Percentiles rank a stretch among this genome's conserved stretches.
phyloP scores from a whole-genome alignment of 2,797 vertebrate species.

The Pygocentrus nattereri region DNA sequence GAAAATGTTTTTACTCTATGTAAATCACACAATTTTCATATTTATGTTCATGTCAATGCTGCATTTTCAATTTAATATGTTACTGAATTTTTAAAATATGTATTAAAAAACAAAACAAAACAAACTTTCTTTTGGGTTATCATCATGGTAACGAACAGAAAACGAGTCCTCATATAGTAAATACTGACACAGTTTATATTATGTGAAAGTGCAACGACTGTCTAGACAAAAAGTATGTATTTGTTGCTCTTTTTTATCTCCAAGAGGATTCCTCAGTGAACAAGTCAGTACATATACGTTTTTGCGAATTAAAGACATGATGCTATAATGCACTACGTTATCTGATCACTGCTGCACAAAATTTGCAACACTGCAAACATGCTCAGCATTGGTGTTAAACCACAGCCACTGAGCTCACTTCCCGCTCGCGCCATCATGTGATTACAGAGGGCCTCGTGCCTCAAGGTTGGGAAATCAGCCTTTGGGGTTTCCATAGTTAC shows the following conservation, averaged over 20 bases:
- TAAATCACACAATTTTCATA: no score
- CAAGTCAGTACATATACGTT: background rate
- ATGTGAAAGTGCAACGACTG: background rate
- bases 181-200: no score
- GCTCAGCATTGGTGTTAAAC: constrained; percentile 4
- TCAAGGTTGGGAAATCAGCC: constrained; percentile 13
- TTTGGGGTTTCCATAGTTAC: constrained; percentile 14
- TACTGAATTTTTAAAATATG: no score
- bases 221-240: background rate
- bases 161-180: no score
- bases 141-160: no score
- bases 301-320: background rate
- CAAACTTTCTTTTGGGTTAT: no score
- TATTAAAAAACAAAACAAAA: no score
- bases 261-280: background rate
- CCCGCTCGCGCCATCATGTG: constrained; percentile 39
- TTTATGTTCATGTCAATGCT: no score
- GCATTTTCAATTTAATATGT: no score
- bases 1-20: no score
- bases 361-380: background rate
- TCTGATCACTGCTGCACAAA: background rate
- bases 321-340: background rate
- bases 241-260: background rate
- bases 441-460: background rate
- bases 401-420: constrained; percentile 23